Evolutionary conservation across 2,797 vertebrate genomes (phyloP).

Genomic region (Geotrypetes seraphini): DNA sequence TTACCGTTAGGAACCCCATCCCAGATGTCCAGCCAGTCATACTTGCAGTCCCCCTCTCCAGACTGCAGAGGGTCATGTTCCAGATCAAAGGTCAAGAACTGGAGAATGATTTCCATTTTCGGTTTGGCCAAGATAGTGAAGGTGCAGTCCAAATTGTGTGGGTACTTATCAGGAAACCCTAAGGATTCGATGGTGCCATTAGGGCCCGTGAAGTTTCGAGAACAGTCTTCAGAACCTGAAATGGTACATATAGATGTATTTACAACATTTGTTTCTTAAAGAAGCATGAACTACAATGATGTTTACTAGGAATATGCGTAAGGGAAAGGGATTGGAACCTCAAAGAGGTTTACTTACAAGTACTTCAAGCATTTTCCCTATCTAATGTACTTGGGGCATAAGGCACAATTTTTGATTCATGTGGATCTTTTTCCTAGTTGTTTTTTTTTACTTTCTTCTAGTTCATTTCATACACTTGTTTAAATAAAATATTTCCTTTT

Average conservation of each 20-base stretch:
- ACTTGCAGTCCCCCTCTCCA: slow-evolving; percentile 90
- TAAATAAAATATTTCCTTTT: no score
- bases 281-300: no score
- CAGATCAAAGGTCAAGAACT: slow-evolving; percentile 89
- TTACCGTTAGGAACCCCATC: slow-evolving; percentile 90
- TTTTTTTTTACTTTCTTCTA: no score
- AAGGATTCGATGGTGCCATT: slow-evolving; percentile 88
- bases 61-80: slow-evolving; percentile 89
- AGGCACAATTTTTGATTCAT: no score
- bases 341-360: no score
- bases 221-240: slow-evolving; percentile 91
- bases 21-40: slow-evolving; percentile 97
- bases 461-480: no score
- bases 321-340: no score
- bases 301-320: no score
- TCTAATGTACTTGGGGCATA: no score
- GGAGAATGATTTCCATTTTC: slow-evolving; percentile 85
- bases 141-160: slow-evolving; percentile 88
- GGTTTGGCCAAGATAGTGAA: slow-evolving; percentile 89
- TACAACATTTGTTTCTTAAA: no score
- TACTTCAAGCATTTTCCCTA: no score
- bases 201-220: slow-evolving; percentile 84
- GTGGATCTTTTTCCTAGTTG: no score
- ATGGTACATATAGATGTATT: slow-evolving; percentile 5
- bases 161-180: slow-evolving; percentile 94